Conservation (phyloP, 1,140 invertebrate species). For the Halictus rubicundus region DNA sequence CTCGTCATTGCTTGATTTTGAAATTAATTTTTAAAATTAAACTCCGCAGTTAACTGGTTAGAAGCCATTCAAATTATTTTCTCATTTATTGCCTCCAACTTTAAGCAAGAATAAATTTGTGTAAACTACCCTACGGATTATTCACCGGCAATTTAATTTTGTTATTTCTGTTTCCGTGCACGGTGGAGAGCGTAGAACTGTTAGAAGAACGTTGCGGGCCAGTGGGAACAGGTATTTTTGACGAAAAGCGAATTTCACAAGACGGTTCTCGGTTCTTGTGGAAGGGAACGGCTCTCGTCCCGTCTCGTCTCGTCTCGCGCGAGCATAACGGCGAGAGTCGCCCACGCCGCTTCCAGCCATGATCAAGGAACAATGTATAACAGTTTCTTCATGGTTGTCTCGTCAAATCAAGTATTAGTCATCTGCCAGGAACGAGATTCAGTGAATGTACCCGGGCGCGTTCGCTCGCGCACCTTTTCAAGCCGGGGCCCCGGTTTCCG, state of each 20-base stretch:
- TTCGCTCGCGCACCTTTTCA: constrained; percentile 5
- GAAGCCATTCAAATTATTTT: too few relatives aligned
- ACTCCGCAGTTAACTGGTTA: too few relatives aligned
- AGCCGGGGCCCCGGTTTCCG: constrained; percentile 30
- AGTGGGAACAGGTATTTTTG: background rate
- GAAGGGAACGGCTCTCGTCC: background rate
- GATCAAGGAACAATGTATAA: constrained; percentile 77
- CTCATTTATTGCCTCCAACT: too few relatives aligned
- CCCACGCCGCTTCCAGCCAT: constrained; percentile 69
- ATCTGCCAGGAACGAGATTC: constrained; percentile 67
- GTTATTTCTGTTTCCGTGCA: too few relatives aligned
- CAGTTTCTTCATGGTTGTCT: constrained; percentile 76
- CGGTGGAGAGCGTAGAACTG: too few relatives aligned
- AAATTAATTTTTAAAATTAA: too few relatives aligned
- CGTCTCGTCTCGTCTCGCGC: constrained; percentile 1
- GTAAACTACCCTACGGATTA: too few relatives aligned
- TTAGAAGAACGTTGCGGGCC: too few relatives aligned
- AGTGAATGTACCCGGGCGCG: constrained; percentile 35
- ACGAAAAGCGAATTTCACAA: constrained; percentile 34
- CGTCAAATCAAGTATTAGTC: constrained; percentile 76
- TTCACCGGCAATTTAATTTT: too few relatives aligned
- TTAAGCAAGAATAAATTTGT: too few relatives aligned
- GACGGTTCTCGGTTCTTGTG: background rate
- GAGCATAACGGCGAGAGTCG: constrained; percentile 66
- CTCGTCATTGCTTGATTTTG: too few relatives aligned